A percentile compares a stretch with the other conserved stretches of the same genome.
These are phyloP conservation scores for Aphelinus atriplicis DNA, from an alignment of 1,140 invertebrate genomes.

Conservation along the genomic window DNA sequence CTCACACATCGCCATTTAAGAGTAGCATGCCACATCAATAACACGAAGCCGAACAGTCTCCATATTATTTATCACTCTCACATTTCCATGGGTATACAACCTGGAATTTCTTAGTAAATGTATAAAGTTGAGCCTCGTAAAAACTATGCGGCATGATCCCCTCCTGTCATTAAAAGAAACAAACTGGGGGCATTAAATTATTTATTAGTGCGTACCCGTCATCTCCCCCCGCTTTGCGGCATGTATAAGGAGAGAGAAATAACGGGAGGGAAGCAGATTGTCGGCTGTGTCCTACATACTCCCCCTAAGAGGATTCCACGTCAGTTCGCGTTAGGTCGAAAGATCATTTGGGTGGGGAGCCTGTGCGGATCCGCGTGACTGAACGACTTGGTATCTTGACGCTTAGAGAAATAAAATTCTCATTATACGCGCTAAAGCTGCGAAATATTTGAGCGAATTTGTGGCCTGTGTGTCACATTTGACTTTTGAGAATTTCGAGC, in stretches of 20 bases:
- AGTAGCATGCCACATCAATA: too few relatives aligned
- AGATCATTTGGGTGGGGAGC: not conserved
- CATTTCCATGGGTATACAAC: not conserved
- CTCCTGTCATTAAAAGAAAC: constrained; percentile 9
- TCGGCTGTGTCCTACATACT: constrained; percentile 6
- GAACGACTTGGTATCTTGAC: not conserved
- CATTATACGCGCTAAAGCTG: not conserved
- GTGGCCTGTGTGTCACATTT: not conserved
- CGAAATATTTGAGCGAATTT: constrained; percentile 19
- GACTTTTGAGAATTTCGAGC: constrained; percentile 15
- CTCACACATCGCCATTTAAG: too few relatives aligned
- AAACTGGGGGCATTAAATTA: constrained; percentile 28
- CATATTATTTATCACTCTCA: not conserved
- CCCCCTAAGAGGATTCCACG: constrained; percentile 27
- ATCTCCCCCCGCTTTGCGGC: not conserved
- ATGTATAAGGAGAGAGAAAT: constrained; percentile 2
- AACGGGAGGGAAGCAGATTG: constrained; percentile 21
- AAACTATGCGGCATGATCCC: not conserved
- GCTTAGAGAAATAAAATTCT: not conserved
- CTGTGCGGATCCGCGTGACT: not conserved
- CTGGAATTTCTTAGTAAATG: not conserved
- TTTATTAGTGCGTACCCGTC: not conserved
- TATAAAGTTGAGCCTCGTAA: constrained; percentile 6
- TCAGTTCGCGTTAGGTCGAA: constrained; percentile 7
- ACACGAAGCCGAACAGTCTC: too few relatives aligned